Conservation (phyloP, 2,113 vertebrate genomes). For the Pelobates fuscus region DNA sequence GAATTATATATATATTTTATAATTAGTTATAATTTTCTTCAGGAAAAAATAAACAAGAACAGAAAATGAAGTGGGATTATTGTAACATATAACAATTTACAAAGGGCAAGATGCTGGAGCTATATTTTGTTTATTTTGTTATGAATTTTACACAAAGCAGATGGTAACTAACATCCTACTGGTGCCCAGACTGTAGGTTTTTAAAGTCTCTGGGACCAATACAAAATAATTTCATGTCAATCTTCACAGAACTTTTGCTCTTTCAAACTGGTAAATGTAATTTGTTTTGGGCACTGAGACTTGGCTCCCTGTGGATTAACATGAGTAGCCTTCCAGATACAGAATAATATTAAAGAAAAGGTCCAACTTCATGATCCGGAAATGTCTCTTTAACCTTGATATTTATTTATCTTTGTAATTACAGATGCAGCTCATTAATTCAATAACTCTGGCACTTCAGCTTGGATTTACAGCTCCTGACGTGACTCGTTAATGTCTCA, state of each 20-base stretch:
- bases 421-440: slow-evolving; percentile 19
- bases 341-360: background rate
- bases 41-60: too few relatives aligned
- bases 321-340: background rate
- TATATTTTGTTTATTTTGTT: too few relatives aligned
- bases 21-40: too few relatives aligned
- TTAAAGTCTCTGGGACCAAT: too few relatives aligned
- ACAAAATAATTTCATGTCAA: background rate
- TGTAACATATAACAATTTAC: too few relatives aligned
- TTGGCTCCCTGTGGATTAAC: background rate
- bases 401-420: slow-evolving; percentile 33
- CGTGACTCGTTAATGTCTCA: background rate
- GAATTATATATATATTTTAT: too few relatives aligned
- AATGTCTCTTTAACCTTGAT: slow-evolving; percentile 26
- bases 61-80: too few relatives aligned
- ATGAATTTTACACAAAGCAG: too few relatives aligned
- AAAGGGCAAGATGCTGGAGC: too few relatives aligned
- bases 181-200: too few relatives aligned
- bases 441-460: background rate
- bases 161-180: too few relatives aligned
- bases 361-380: background rate
- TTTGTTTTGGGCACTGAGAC: too few relatives aligned
- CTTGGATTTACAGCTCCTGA: background rate
- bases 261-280: background rate
- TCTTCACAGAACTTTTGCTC: background rate